phyloP scores from a whole-genome alignment of 2,113 vertebrate species.

The Strigops habroptila region DNA sequence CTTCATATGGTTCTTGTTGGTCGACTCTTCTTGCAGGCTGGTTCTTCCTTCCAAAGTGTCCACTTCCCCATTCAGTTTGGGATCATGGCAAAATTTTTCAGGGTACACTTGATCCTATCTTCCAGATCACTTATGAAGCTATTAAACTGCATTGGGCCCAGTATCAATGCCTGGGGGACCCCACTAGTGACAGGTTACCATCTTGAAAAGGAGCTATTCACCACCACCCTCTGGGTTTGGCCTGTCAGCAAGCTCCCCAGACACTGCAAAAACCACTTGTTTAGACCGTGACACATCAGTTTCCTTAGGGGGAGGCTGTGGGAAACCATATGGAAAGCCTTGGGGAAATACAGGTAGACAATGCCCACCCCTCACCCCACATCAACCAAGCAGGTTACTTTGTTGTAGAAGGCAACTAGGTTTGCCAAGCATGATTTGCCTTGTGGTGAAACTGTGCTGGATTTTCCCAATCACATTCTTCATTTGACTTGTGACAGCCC shows the following conservation, averaged over 20 bases:
- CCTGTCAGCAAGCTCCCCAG: neutral
- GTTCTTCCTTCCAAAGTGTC: neutral
- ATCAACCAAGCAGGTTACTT: neutral
- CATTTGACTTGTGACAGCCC: neutral
- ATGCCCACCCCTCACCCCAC: rapidly evolving
- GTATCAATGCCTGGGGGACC: neutral
- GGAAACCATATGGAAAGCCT: neutral
- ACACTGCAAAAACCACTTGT: no score
- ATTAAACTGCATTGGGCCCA: neutral
- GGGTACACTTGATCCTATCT: neutral
- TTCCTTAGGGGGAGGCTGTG: neutral
- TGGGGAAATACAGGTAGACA: neutral
- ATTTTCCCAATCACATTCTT: neutral
- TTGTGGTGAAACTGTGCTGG: neutral
- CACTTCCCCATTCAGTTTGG: neutral
- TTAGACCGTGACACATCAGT: neutral
- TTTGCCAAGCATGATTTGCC: neutral
- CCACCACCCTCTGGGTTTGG: neutral
- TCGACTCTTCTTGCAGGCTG: neutral
- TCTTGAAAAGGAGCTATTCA: neutral
- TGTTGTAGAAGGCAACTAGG: neutral
- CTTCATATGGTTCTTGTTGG: neutral
- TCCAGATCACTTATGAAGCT: neutral
- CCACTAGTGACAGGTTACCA: neutral
- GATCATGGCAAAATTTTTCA: neutral